These are phyloP conservation scores for Siphlonurus alternatus DNA, from an alignment of 2,888 invertebrate species.

Conservation along the genomic window DNA sequence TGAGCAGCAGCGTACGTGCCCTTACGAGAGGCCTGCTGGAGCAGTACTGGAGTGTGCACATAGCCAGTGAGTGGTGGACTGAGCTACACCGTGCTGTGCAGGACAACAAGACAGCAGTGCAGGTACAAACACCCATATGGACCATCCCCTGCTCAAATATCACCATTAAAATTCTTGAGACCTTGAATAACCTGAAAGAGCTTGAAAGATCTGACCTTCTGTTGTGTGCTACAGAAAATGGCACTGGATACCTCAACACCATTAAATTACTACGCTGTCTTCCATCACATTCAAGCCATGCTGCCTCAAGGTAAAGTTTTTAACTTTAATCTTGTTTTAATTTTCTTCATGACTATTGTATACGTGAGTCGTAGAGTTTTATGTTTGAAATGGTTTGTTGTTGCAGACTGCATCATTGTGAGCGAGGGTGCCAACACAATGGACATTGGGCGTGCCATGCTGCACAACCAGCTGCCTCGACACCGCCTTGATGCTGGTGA, in stretches of 20 bases:
- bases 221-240: conserved; percentile 34
- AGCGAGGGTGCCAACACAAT: conserved; percentile 98
- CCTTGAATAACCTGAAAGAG: too few relatives aligned
- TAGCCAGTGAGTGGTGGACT: conserved; percentile 58
- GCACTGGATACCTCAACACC: conserved; percentile 53
- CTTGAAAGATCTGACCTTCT: too few relatives aligned
- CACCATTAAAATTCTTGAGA: too few relatives aligned
- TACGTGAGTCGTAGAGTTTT: background rate
- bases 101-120: conserved; percentile 50
- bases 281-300: conserved; percentile 58
- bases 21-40: conserved; percentile 39
- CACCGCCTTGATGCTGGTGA: conserved; percentile 81
- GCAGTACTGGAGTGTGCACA: conserved; percentile 37
- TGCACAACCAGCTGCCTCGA: conserved; percentile 66
- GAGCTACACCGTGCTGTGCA: conserved; percentile 48
- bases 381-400: background rate
- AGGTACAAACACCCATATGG: too few relatives aligned
- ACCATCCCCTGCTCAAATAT: too few relatives aligned
- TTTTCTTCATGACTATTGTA: background rate
- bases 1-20: conserved; percentile 50
- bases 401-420: conserved; percentile 66
- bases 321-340: background rate
- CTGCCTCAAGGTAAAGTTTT: conserved; percentile 39
- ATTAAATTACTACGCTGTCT: conserved; percentile 86
- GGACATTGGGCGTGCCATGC: conserved; percentile 88